Evolutionary conservation across 2,113 vertebrate species (phyloP).

Genomic region (Gnathonemus longibarbis): DNA sequence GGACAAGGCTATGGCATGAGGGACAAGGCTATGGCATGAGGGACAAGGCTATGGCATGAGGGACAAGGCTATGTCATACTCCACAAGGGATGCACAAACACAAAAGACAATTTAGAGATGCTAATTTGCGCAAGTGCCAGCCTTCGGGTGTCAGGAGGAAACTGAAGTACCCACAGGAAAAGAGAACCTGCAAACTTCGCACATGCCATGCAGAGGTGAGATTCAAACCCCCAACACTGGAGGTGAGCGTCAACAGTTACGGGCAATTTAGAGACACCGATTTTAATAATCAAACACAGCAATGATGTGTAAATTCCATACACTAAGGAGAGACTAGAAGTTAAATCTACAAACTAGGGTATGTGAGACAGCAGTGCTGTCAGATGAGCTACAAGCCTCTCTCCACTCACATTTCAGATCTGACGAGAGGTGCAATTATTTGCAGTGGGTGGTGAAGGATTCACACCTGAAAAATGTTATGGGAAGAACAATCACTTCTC

Average conservation of each 20-base stretch:
- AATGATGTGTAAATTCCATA: neutral
- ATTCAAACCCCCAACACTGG: neutral
- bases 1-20: neutral
- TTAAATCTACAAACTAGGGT: neutral
- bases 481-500: neutral
- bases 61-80: neutral
- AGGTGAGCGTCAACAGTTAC: neutral
- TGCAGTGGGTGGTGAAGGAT: neutral
- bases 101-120: neutral
- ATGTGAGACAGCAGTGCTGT: neutral
- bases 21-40: neutral
- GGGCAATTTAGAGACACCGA: neutral
- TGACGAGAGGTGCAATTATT: neutral
- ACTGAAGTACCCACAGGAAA: neutral
- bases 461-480: neutral
- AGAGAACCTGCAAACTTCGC: neutral
- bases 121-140: neutral
- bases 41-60: neutral
- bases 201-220: neutral
- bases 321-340: neutral
- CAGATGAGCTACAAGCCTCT: neutral
- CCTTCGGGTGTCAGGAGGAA: neutral
- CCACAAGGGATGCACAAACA: neutral
- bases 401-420: neutral
- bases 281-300: neutral